A percentile compares a stretch with the other conserved stretches of the same genome.
phyloP scores from a whole-genome alignment of 2,797 vertebrate species.

The Poecilia velifera region DNA sequence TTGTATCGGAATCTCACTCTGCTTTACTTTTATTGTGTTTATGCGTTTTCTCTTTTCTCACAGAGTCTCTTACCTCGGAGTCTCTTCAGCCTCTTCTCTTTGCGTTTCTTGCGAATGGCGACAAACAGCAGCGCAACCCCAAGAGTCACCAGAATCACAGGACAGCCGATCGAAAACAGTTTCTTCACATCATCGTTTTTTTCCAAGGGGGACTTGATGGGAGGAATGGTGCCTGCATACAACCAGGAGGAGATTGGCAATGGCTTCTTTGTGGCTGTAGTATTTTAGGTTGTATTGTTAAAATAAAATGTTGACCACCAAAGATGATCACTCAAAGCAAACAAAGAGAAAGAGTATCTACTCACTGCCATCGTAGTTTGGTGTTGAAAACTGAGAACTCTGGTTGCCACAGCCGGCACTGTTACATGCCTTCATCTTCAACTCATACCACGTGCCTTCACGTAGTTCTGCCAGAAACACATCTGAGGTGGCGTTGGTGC shows the following conservation, averaged over 20 bases:
- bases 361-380: conserved; percentile 98
- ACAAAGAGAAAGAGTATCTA: conserved; percentile 22
- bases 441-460: conserved; percentile 98
- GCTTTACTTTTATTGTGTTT: background rate
- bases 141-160: conserved; percentile 93
- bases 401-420: conserved; percentile 98
- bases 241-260: background rate
- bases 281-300: background rate
- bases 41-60: conserved; percentile 33
- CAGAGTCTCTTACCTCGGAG: conserved; percentile 89
- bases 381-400: conserved; percentile 92
- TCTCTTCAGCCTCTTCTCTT: conserved; percentile 95
- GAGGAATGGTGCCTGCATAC: conserved; percentile 91
- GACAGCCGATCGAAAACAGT: conserved; percentile 95
- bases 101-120: conserved; percentile 93
- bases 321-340: background rate
- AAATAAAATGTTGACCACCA: background rate
- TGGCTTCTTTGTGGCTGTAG: background rate
- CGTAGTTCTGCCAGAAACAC: conserved; percentile 95
- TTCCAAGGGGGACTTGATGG: conserved; percentile 95
- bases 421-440: conserved; percentile 98
- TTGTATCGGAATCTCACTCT: background rate
- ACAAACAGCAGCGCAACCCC: conserved; percentile 94
- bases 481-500: conserved; percentile 91
- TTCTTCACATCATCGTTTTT: conserved; percentile 97